Evolutionary conservation across 2,113 vertebrate genomes (phyloP).

Genomic region (Sceloporus tristichus): DNA sequence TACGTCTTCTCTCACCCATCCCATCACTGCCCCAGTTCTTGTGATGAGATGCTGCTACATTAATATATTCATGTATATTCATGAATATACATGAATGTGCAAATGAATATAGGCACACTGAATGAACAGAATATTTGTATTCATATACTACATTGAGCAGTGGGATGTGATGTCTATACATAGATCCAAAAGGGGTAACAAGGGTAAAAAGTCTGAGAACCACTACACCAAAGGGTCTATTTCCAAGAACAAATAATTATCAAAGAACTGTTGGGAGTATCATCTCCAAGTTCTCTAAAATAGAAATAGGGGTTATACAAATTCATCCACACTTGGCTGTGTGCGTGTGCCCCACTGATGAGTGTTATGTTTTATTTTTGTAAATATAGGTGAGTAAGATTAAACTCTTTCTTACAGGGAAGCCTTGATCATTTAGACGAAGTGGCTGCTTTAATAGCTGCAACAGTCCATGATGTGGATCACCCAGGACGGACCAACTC

Average conservation of each 20-base stretch:
- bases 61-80: too few species aligned
- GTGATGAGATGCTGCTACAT: too few species aligned
- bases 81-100: too few species aligned
- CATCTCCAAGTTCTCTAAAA: background rate
- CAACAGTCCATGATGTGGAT: conserved; percentile 93
- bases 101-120: too few species aligned
- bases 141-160: too few species aligned
- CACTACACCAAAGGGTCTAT: background rate
- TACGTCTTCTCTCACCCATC: too few species aligned
- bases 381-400: conserved; percentile 10
- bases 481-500: conserved; percentile 96
- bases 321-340: background rate
- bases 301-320: background rate
- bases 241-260: conserved; percentile 4
- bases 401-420: conserved; percentile 74
- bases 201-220: too few species aligned
- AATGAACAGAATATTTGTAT: too few species aligned
- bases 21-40: too few species aligned
- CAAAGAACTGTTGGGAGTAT: background rate
- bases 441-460: conserved; percentile 93
- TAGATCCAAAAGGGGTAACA: too few species aligned
- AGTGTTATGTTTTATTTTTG: conserved; percentile 31
- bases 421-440: conserved; percentile 93
- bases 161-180: too few species aligned
- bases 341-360: background rate